Conservation (phyloP, 2,888 invertebrate genomes). For the Dioctria linearis region DNA sequence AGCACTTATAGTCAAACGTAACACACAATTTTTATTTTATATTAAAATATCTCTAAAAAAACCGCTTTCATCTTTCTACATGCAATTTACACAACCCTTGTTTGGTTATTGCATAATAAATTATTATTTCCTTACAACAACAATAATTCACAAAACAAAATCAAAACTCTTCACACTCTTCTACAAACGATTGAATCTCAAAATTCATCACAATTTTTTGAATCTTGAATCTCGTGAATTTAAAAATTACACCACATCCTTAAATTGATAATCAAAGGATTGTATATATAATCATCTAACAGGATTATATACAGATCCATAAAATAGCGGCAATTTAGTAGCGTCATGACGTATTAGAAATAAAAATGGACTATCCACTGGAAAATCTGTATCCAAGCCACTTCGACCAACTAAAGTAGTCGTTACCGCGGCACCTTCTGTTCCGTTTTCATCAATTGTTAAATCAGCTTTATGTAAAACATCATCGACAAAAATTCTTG, state of each 20-base stretch:
- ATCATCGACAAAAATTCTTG: conserved; percentile 73
- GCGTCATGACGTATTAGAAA: conserved; percentile 78
- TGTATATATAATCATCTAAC: not conserved
- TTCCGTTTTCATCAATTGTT: conserved; percentile 77
- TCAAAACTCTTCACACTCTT: no score
- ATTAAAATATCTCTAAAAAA: no score
- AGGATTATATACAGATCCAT: conserved; percentile 77
- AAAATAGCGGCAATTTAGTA: conserved; percentile 77
- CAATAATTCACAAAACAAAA: no score
- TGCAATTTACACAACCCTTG: no score
- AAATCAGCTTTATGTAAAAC: conserved; percentile 77
- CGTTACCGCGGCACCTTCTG: conserved; percentile 78
- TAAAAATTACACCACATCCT: not conserved
- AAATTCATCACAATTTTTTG: not conserved
- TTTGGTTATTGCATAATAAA: no score
- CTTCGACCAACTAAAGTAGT: conserved; percentile 73
- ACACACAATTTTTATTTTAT: no score
- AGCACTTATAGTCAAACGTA: no score
- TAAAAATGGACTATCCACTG: conserved; percentile 79
- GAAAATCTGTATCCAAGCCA: conserved; percentile 71
- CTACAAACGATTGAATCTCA: no score
- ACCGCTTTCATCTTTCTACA: no score
- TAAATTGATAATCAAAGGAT: not conserved
- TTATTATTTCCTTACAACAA: no score
- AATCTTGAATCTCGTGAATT: no score